A percentile compares a stretch with the other conserved stretches of the same genome.
Conservation (phyloP, 2,113 vertebrate species). For the Microtus richardsoni region DNA sequence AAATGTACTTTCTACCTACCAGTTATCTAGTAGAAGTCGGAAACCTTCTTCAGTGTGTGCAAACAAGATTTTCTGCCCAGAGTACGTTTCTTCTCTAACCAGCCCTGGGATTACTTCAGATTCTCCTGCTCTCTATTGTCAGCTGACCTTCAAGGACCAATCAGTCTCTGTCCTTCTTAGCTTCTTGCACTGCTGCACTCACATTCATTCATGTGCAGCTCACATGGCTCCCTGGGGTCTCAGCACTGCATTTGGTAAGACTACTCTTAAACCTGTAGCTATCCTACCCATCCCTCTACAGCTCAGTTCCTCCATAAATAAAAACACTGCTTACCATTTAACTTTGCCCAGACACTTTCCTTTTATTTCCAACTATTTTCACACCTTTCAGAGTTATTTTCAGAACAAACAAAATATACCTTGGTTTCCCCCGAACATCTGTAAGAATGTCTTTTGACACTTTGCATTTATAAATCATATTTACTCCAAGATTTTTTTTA, state of each 20-base stretch:
- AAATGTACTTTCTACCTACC: neutral
- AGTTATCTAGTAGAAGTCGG: neutral
- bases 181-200: too few relatives aligned
- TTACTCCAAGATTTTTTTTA: neutral
- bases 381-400: neutral
- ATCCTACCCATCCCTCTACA: neutral
- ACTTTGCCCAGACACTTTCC: neutral
- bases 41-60: neutral
- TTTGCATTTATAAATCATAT: neutral
- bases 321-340: neutral
- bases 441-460: neutral
- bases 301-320: neutral
- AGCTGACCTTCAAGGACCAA: neutral
- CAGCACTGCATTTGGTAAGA: neutral
- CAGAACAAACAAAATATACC: neutral
- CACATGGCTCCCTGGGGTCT: fast-evolving
- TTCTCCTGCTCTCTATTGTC: neutral
- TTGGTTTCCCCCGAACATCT: neutral
- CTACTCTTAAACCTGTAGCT: neutral
- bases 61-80: neutral
- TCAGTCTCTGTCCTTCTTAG: neutral
- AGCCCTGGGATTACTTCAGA: too few relatives aligned
- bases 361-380: neutral
- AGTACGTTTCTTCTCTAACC: neutral
- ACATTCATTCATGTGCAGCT: fast-evolving